These are phyloP conservation scores for Podarcis raffonei DNA, from an alignment of 2,113 vertebrate species.

Conservation along the genomic window DNA sequence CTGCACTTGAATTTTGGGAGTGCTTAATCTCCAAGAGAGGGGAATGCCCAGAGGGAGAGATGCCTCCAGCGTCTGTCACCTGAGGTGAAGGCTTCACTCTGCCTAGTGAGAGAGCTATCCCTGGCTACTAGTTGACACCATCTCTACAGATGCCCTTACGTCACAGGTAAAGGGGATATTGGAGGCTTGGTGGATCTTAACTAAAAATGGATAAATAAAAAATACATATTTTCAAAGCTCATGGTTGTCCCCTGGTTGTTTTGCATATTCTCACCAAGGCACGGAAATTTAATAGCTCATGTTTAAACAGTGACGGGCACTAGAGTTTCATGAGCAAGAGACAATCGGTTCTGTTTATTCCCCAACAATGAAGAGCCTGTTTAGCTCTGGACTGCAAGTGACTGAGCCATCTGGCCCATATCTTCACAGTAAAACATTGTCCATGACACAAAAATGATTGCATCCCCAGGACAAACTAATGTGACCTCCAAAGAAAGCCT, in stretches of 20 bases:
- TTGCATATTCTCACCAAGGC: constrained; percentile 72
- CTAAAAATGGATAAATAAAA: too few relatives aligned
- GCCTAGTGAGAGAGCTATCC: too few relatives aligned
- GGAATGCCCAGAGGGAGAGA: too few relatives aligned
- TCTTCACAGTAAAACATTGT: constrained; percentile 90
- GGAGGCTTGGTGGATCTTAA: background rate
- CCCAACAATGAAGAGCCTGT: constrained; percentile 80
- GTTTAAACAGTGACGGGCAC: constrained; percentile 77
- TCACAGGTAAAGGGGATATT: background rate
- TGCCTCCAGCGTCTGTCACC: too few relatives aligned
- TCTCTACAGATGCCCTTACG: background rate
- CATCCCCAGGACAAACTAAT: constrained; percentile 83
- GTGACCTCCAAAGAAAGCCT: constrained; percentile 84
- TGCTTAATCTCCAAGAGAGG: too few relatives aligned
- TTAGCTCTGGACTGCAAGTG: constrained; percentile 79
- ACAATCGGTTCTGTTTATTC: constrained; percentile 83
- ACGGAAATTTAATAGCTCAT: constrained; percentile 80
- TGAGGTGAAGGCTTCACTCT: too few relatives aligned
- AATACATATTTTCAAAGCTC: constrained; percentile 51
- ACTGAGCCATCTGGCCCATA: constrained; percentile 84
- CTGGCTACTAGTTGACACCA: background rate
- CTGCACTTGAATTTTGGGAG: too few relatives aligned
- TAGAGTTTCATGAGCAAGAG: constrained; percentile 79
- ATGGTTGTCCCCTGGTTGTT: constrained; percentile 62
- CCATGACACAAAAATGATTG: constrained; percentile 85